Evolutionary conservation across 2,888 invertebrate genomes (phyloP), one percentile per base, ranked within the genome.

Genomic region (Apamea epomidion): DNA sequence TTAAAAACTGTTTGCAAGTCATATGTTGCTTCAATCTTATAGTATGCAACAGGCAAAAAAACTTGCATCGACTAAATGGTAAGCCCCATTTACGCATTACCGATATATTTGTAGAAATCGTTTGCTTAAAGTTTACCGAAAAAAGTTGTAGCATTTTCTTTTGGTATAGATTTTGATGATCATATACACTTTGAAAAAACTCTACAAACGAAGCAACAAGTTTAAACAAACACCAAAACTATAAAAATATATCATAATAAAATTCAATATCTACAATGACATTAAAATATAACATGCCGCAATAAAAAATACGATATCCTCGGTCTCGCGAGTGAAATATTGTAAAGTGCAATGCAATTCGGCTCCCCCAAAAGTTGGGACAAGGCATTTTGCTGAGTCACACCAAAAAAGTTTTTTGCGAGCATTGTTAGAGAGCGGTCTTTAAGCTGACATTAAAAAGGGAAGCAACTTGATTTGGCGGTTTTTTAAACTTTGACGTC

Each of bases 331-430:
- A 86, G 82, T 88, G 74, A 88, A 86, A 88, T 88, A 86, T 84
- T 82, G 80, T 88, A 87, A 91, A 90, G 89, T 88, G 86, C 86
- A 89, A 82, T 89, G 90, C 88, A 88, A 91, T 91, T 88, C 88
- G 58, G 74, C 78, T 82, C 83, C 90, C 87, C 84, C 86, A 85
- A 83, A 84, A 86, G 79, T 84, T 88, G 12, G 71, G n/a, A 74
- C 71, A 74, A 82, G 65, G 60, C 75, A 80, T 80, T 86, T 85
- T 42, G 73, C 80, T 77, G 72, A 81, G 90, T 90, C 90, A 91
- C 85, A 88, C 81, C 71, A 88, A 89, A 85, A 89, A 81, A 85
- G 75, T 82, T 80, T 89, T 87, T 82, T 74, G 68, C 78, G 76
- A 76, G 78, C 76, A 82, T 80, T 83, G 69, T 82, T 85, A 58